These are phyloP conservation scores for Leucophenga varia DNA, from an alignment of 1,140 invertebrate species.

Conservation along the genomic window DNA sequence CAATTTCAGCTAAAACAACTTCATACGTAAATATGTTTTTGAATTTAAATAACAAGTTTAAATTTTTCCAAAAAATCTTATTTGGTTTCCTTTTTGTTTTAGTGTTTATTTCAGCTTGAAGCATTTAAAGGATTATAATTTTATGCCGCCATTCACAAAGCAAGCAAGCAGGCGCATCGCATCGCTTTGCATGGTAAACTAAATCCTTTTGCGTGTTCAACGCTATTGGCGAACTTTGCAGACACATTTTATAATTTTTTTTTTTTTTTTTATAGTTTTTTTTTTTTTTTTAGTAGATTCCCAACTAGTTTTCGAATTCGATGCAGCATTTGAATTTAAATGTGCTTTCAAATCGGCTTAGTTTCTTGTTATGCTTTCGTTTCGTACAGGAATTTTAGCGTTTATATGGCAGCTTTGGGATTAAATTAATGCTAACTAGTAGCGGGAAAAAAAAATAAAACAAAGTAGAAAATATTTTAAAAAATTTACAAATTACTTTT, in stretches of 20 bases:
- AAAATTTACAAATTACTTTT: no score
- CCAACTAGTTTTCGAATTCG: neutral
- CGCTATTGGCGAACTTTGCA: constrained; percentile 32
- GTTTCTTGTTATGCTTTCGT: no score
- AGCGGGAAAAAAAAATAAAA: constrained; percentile 16
- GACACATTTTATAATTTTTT: constrained; percentile 46
- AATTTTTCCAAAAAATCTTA: no score
- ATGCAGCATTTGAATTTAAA: constrained; percentile 48
- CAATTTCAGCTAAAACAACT: no score
- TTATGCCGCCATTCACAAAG: constrained; percentile 34
- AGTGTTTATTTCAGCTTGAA: constrained; percentile 5
- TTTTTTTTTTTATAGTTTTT: constrained; percentile 13
- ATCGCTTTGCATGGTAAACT: no score
- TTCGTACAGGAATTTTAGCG: no score
- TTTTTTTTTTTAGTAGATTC: constrained; percentile 30
- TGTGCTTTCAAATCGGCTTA: constrained; percentile 53
- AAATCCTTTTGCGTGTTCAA: constrained; percentile 9
- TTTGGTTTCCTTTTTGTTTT: no score
- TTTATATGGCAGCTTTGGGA: constrained; percentile 37
- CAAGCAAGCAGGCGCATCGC: neutral
- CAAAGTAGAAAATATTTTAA: constrained; percentile 2
- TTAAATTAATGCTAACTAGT: constrained; percentile 43
- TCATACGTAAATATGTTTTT: no score
- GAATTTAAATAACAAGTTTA: no score
- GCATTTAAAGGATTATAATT: constrained; percentile 52